Percentiles rank a stretch among this genome's conserved stretches.
These are phyloP conservation scores for Apomyelois bistriatella DNA, from an alignment of 2,888 invertebrate species.

Conservation along the genomic window DNA sequence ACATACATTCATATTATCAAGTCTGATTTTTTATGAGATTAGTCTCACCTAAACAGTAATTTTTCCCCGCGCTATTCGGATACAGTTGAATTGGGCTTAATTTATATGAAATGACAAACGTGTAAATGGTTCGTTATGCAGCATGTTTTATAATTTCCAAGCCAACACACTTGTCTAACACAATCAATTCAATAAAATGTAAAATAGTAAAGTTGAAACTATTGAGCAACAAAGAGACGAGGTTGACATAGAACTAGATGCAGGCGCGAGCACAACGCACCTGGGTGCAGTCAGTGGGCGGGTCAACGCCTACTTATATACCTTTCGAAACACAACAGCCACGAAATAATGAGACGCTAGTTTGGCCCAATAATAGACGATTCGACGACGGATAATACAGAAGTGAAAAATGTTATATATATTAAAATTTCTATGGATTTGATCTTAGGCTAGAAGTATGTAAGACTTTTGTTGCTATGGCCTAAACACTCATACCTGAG, in stretches of 20 bases:
- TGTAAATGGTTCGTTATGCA: not conserved
- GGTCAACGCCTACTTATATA: conserved; percentile 51
- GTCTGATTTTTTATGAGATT: not conserved
- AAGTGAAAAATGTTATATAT: not conserved
- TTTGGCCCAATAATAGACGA: conserved; percentile 4
- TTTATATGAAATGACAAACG: no score
- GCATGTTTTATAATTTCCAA: not conserved
- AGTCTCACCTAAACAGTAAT: no score
- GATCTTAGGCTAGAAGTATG: no score
- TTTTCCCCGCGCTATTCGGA: no score
- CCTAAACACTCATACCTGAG: no score
- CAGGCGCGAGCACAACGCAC: conserved; percentile 41
- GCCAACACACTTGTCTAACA: conserved; percentile 4
- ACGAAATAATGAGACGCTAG: conserved; percentile 22
- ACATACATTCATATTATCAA: conserved; percentile 13
- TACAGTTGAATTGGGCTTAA: no score
- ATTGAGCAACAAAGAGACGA: conserved; percentile 47
- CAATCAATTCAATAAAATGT: conserved; percentile 19
- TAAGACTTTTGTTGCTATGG: no score
- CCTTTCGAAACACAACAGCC: conserved; percentile 22
- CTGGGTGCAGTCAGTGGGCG: conserved; percentile 68
- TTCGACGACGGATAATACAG: not conserved
- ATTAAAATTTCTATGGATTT: no score
- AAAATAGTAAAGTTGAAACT: conserved; percentile 34
- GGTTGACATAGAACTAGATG: conserved; percentile 39